phyloP scores from a whole-genome alignment of 2,113 vertebrate genomes.

The Epinephelus moara region DNA sequence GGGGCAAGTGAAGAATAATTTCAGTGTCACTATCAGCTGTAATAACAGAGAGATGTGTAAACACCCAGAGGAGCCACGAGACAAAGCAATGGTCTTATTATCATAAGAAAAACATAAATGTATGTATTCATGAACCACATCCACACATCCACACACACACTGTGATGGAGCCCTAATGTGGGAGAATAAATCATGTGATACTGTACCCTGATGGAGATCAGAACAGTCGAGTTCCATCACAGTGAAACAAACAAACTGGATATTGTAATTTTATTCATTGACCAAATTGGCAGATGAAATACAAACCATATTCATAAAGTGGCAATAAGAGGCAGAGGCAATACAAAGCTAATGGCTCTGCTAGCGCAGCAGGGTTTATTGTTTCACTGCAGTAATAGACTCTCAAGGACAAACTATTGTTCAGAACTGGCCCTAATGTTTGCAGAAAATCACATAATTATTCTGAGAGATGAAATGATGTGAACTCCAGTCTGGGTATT shows the following conservation, averaged over 20 bases:
- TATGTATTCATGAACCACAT: constrained; percentile 39
- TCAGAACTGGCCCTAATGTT: constrained; percentile 36
- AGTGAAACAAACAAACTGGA: constrained; percentile 35
- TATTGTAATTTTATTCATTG: constrained; percentile 77
- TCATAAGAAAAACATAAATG: constrained; percentile 42
- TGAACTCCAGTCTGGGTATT: neutral
- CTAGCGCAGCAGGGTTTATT: constrained; percentile 53
- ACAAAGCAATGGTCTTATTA: constrained; percentile 43
- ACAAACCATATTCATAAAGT: constrained; percentile 67
- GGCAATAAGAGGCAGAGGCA: constrained; percentile 61
- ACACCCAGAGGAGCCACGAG: constrained; percentile 4
- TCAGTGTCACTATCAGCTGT: constrained; percentile 21
- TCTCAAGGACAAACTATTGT: constrained; percentile 57
- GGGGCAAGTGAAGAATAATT: neutral
- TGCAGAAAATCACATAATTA: constrained; percentile 48
- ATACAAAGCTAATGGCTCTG: constrained; percentile 54
- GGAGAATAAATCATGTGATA: constrained; percentile 4
- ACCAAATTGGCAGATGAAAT: constrained; percentile 70
- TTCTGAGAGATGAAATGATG: constrained; percentile 15
- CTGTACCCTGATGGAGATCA: constrained; percentile 29
- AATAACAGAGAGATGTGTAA: constrained; percentile 29
- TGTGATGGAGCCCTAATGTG: constrained; percentile 15
- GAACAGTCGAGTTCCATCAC: constrained; percentile 39
- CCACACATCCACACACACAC: neutral
- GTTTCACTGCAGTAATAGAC: constrained; percentile 44